Percentiles rank a stretch among this genome's conserved stretches.
phyloP scores from a whole-genome alignment of 2,113 vertebrate genomes.

The Anser brachyrhynchus region DNA sequence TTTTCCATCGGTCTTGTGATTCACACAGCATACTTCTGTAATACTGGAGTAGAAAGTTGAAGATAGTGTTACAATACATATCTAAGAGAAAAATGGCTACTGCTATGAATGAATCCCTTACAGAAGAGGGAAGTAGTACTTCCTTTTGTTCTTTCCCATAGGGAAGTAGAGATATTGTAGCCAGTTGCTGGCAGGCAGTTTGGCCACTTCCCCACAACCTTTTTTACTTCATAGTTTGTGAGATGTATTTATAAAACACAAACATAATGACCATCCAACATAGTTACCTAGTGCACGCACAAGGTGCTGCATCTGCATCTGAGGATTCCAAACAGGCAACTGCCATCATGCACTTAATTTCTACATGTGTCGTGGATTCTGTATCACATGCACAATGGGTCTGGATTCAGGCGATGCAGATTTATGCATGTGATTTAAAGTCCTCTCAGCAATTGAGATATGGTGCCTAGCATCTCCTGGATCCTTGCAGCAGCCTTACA shows the following conservation, averaged over 20 bases:
- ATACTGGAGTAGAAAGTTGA: background rate
- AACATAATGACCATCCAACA: background rate
- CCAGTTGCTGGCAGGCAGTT: background rate
- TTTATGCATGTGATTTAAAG: background rate
- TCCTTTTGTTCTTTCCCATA: constrained; percentile 6
- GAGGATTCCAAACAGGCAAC: background rate
- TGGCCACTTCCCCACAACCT: background rate
- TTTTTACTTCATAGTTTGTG: background rate
- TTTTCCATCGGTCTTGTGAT: background rate
- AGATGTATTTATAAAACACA: background rate
- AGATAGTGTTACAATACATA: background rate
- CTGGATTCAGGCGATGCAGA: rapidly evolving
- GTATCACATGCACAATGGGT: background rate
- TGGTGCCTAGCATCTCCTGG: background rate
- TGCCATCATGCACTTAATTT: background rate
- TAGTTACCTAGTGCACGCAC: background rate
- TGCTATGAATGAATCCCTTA: background rate
- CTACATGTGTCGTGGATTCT: background rate
- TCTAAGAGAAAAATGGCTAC: background rate
- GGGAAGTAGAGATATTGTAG: background rate
- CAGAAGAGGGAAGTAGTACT: constrained; percentile 13
- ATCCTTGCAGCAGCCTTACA: background rate
- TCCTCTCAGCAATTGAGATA: background rate
- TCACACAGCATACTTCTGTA: rapidly evolving
- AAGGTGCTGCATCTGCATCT: background rate